Evolutionary conservation across 1,140 invertebrate species (phyloP).

Genomic region (Saccostrea cuccullata): DNA sequence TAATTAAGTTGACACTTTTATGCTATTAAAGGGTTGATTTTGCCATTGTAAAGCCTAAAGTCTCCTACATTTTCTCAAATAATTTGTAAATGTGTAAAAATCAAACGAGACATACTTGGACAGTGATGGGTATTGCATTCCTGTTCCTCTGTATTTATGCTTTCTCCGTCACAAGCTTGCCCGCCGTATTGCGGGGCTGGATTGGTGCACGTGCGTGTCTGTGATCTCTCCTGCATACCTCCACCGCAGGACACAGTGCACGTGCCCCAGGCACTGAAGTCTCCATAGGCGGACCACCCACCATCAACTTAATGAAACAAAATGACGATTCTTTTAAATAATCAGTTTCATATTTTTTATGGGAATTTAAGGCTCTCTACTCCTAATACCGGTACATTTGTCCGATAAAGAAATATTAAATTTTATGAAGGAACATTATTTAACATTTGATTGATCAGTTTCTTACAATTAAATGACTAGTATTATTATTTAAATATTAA

Average conservation of each 20-base stretch:
- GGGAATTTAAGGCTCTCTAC: too few relatives aligned
- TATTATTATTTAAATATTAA: too few relatives aligned
- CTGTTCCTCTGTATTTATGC: background rate
- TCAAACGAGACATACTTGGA: conserved; percentile 24
- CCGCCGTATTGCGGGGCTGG: conserved; percentile 56
- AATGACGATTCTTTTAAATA: background rate
- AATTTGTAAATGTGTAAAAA: background rate
- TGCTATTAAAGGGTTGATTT: background rate
- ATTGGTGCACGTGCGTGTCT: conserved; percentile 49
- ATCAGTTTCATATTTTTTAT: background rate
- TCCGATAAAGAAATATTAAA: too few relatives aligned
- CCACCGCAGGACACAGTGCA: conserved; percentile 49
- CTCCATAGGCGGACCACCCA: conserved; percentile 52
- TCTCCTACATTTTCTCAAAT: background rate
- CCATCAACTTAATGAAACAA: conserved; percentile 49
- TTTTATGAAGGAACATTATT: too few relatives aligned
- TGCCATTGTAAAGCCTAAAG: background rate
- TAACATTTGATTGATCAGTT: too few relatives aligned
- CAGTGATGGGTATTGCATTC: conserved; percentile 48
- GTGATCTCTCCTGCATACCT: conserved; percentile 34
- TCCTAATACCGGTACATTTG: too few relatives aligned
- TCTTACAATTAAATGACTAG: too few relatives aligned
- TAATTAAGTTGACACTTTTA: too few relatives aligned
- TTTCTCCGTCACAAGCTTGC: conserved; percentile 40
- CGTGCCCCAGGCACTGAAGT: conserved; percentile 17